These are phyloP conservation scores for Gymnogyps californianus DNA, from an alignment of 2,113 vertebrate genomes.

Conservation along the genomic window DNA sequence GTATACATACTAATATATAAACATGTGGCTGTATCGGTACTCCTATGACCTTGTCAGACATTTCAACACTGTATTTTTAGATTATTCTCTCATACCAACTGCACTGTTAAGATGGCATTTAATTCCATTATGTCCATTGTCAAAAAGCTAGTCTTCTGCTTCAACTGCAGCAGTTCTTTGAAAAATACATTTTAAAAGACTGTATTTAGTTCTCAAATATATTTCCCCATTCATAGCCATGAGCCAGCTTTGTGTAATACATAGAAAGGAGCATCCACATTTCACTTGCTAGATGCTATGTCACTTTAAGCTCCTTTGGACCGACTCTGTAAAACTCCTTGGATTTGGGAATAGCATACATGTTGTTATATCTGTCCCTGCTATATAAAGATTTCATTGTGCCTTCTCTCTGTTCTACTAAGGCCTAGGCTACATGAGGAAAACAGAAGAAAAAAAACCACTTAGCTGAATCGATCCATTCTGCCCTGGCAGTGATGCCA, in stretches of 20 bases:
- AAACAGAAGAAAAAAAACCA: background rate
- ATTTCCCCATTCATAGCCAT: background rate
- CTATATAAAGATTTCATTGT: background rate
- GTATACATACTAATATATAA: background rate
- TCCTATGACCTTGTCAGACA: constrained; percentile 1
- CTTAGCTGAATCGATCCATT: background rate
- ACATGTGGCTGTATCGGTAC: background rate
- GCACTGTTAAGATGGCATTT: background rate
- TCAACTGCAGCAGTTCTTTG: background rate
- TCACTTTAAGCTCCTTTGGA: background rate
- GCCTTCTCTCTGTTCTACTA: background rate
- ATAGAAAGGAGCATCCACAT: background rate
- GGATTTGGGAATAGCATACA: background rate
- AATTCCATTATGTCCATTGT: background rate
- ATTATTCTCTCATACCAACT: constrained; percentile 8
- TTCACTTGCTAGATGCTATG: background rate
- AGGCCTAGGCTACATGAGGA: background rate
- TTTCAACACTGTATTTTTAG: constrained; percentile 46
- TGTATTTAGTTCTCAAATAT: background rate
- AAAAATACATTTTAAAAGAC: background rate
- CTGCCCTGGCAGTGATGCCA: background rate
- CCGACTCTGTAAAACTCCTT: background rate
- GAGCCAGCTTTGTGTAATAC: background rate
- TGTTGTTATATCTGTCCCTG: background rate
- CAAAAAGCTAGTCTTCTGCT: background rate